These are phyloP conservation scores for Calidris pugnax DNA, from an alignment of 2,113 vertebrate genomes.

Conservation along the genomic window DNA sequence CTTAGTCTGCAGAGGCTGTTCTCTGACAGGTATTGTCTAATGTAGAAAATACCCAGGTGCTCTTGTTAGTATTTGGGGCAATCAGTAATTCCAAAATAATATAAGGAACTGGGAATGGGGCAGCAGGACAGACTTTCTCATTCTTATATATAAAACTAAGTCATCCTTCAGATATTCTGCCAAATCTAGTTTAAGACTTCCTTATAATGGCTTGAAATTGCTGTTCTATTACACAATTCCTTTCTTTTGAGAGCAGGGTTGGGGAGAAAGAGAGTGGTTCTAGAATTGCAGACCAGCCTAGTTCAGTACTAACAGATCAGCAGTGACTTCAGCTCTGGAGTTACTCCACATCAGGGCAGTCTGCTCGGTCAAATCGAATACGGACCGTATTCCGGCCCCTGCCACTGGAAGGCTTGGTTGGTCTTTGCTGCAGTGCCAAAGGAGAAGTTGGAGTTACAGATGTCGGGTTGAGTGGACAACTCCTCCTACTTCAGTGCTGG, in stretches of 20 bases:
- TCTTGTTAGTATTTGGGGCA: not conserved
- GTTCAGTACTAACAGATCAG: not conserved
- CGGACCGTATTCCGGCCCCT: accelerated
- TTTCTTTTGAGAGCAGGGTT: not conserved
- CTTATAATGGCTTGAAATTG: not conserved
- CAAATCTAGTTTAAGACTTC: not conserved
- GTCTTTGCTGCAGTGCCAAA: not conserved
- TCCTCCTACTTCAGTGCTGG: not conserved
- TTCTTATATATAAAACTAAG: not conserved
- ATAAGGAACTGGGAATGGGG: not conserved
- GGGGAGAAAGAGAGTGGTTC: not conserved
- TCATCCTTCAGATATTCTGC: not conserved
- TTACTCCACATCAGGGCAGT: not conserved
- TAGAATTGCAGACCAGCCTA: not conserved
- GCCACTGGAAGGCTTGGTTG: not conserved
- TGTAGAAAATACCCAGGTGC: not conserved
- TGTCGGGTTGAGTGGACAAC: not conserved
- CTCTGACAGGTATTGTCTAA: not conserved
- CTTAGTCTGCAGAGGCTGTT: not conserved
- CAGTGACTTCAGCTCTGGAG: not conserved
- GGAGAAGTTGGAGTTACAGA: not conserved
- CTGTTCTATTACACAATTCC: not conserved
- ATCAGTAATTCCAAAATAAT: not conserved
- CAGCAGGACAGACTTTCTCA: not conserved
- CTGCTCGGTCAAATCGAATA: not conserved